Percentiles rank a stretch among this genome's conserved stretches.
Evolutionary conservation across 1,140 invertebrate species (phyloP).

Genomic region (Solen grandis): DNA sequence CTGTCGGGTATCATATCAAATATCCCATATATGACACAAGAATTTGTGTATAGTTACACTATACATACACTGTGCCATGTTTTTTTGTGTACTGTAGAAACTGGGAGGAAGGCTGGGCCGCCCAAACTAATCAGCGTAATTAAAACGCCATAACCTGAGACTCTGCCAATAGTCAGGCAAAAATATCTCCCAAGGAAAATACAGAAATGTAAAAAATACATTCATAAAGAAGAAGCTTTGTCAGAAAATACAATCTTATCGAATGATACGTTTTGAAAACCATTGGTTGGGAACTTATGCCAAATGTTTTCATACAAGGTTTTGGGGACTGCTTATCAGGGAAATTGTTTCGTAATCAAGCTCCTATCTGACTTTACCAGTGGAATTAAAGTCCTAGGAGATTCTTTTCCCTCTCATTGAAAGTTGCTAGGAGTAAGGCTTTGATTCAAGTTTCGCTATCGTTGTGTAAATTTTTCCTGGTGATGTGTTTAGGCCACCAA

Average conservation of each 20-base stretch:
- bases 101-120: too few relatives aligned
- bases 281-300: conserved; percentile 45
- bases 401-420: conserved; percentile 50
- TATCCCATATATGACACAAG: conserved; percentile 29
- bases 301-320: conserved; percentile 53
- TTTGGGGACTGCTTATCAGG: conserved; percentile 46
- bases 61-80: too few relatives aligned
- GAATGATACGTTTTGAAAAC: conserved; percentile 43
- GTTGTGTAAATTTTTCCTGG: conserved; percentile 48
- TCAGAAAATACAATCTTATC: conserved; percentile 55
- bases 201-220: not conserved
- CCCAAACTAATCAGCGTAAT: conserved; percentile 39
- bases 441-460: conserved; percentile 50
- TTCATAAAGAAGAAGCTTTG: not conserved
- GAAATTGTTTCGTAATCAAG: conserved; percentile 57
- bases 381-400: conserved; percentile 53
- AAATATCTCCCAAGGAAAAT: not conserved
- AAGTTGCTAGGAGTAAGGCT: conserved; percentile 54
- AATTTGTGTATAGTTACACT: too few relatives aligned
- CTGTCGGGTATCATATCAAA: conserved; percentile 20
- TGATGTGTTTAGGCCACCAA: conserved; percentile 26
- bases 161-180: conserved; percentile 35
- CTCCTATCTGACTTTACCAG: conserved; percentile 45
- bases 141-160: conserved; percentile 45
- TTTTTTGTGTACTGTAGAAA: too few relatives aligned